Conservation (phyloP, 2,888 invertebrate species). For the Nephrotoma flavescens region DNA sequence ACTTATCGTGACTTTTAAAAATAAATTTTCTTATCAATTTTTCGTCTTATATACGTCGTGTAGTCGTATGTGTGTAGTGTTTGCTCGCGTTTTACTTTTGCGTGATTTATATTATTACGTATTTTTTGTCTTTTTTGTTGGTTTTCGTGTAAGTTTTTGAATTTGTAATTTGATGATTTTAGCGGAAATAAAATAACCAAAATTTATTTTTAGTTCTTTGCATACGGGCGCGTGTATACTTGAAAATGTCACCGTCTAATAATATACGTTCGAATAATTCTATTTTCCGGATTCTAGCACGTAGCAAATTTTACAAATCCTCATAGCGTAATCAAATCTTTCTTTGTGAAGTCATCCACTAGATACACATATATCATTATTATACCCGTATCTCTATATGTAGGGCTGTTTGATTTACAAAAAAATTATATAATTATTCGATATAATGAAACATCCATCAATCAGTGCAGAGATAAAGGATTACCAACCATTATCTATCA, state of each 20-base stretch:
- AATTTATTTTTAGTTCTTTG: not conserved
- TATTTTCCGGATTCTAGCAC: too few relatives aligned
- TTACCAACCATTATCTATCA: not conserved
- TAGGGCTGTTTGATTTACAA: not conserved
- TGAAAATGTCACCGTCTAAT: not conserved
- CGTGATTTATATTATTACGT: not conserved
- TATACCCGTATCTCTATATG: not conserved
- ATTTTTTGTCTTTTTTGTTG: not conserved
- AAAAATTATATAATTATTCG: not conserved
- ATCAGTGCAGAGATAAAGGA: not conserved
- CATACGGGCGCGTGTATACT: not conserved
- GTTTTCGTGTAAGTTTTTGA: not conserved
- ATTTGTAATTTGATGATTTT: not conserved
- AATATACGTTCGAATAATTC: not conserved
- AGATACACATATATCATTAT: not conserved
- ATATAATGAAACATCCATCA: not conserved
- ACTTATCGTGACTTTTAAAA: not conserved
- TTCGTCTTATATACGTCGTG: not conserved
- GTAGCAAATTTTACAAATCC: too few relatives aligned
- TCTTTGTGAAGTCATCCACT: not conserved
- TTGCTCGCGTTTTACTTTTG: not conserved
- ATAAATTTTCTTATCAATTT: not conserved
- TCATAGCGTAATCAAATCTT: too few relatives aligned
- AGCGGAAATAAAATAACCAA: not conserved
- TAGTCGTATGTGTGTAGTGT: not conserved